These are phyloP conservation scores for Teleogryllus oceanicus DNA, from an alignment of 2,888 invertebrate genomes.

Conservation along the genomic window DNA sequence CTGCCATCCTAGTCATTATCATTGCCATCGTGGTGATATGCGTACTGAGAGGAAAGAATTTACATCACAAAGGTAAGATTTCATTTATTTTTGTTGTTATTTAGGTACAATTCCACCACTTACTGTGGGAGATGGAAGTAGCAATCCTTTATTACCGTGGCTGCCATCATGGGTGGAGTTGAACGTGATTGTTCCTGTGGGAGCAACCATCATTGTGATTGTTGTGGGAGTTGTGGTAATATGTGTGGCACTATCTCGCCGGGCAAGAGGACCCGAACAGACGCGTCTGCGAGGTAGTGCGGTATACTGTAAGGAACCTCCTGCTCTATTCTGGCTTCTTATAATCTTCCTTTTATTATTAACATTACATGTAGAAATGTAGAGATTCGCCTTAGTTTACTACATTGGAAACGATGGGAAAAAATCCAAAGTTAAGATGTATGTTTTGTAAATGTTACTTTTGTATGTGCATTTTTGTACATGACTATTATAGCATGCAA, in stretches of 20 bases:
- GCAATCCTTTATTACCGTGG: constrained; percentile 65
- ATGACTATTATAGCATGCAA: too few relatives aligned
- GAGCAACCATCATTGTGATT: constrained; percentile 85
- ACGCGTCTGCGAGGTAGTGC: constrained; percentile 72
- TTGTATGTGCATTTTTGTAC: not conserved
- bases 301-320: constrained; percentile 11
- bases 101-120: constrained; percentile 79
- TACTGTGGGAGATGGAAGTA: constrained; percentile 43
- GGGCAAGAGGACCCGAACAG: constrained; percentile 63
- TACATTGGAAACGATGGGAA: not conserved
- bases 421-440: not conserved
- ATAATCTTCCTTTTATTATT: not conserved
- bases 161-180: constrained; percentile 83
- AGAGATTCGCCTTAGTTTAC: not conserved
- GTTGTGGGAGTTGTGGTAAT: constrained; percentile 87
- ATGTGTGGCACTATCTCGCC: constrained; percentile 80
- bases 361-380: not conserved
- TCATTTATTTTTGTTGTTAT: constrained; percentile 45
- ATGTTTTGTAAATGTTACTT: not conserved
- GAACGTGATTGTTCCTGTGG: constrained; percentile 84
- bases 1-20: constrained; percentile 86
- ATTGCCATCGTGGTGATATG: constrained; percentile 91
- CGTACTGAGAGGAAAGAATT: constrained; percentile 81
- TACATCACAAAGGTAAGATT: constrained; percentile 74
- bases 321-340: constrained; percentile 3